Conservation (phyloP, 2,888 invertebrate species). For the Lasioglossum oenotherae region DNA sequence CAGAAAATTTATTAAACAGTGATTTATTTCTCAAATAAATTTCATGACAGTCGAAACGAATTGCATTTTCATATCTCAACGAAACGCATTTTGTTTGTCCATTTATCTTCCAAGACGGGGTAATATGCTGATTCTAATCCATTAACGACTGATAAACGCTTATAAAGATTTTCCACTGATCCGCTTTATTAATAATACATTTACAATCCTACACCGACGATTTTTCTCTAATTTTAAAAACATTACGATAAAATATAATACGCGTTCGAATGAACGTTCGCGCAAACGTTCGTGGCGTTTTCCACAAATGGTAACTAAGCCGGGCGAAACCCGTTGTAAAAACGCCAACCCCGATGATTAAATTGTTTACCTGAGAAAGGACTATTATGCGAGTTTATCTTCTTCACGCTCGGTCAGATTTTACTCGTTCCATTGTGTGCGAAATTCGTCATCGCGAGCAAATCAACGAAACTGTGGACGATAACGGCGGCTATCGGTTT, state of each 20-base stretch:
- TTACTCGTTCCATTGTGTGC: conserved; percentile 6
- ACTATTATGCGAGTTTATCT: conserved; percentile 49
- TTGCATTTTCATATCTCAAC: too few species aligned
- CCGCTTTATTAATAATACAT: background rate
- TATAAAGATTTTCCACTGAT: background rate
- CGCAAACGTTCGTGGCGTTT: background rate
- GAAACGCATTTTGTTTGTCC: background rate
- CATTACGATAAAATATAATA: background rate
- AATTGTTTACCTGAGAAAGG: conserved; percentile 49
- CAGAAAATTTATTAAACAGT: background rate
- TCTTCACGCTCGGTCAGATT: conserved; percentile 24
- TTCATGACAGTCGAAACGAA: too few species aligned
- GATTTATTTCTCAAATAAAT: too few species aligned
- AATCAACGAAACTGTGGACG: background rate
- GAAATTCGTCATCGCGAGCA: conserved; percentile 37
- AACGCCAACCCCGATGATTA: conserved; percentile 44
- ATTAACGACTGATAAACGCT: background rate
- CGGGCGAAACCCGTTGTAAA: background rate
- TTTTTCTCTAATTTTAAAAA: background rate
- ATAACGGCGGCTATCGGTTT: background rate
- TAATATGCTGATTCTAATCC: background rate
- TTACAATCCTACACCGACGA: too few species aligned
- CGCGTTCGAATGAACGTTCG: background rate
- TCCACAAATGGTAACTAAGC: background rate
- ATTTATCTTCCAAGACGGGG: background rate